Percentiles rank a stretch among this genome's conserved stretches.
Evolutionary conservation across 2,888 invertebrate genomes (phyloP).

Genomic region (Vannuccia rotundouncinata): DNA sequence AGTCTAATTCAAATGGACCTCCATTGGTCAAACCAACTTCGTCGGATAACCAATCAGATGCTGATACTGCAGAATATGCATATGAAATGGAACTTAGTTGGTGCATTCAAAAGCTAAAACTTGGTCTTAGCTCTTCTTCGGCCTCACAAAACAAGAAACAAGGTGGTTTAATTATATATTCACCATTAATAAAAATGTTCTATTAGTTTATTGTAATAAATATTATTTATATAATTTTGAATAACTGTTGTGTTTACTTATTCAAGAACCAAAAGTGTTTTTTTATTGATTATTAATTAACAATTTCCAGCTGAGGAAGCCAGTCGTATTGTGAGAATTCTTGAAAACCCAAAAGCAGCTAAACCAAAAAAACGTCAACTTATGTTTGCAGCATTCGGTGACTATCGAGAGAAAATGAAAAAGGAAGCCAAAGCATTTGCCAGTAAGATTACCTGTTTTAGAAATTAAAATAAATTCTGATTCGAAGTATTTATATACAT

Average conservation of each 20-base stretch:
- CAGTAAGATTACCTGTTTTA: neutral
- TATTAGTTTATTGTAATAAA: neutral
- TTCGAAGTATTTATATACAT: neutral
- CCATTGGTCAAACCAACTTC: neutral
- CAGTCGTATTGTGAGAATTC: neutral
- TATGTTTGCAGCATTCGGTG: neutral
- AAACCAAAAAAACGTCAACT: neutral
- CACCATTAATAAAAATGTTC: neutral
- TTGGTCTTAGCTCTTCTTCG: neutral
- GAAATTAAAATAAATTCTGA: neutral
- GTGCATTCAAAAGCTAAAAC: conserved; percentile 16
- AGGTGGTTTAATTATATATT: too few species aligned
- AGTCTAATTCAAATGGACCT: neutral
- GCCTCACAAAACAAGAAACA: neutral
- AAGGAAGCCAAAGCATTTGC: neutral
- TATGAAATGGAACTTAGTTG: conserved; percentile 13
- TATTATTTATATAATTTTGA: neutral
- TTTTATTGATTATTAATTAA: too few species aligned
- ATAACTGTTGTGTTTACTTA: too few species aligned
- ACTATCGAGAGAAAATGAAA: conserved; percentile 17
- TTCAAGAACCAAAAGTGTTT: too few species aligned
- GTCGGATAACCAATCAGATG: neutral
- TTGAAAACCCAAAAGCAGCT: neutral
- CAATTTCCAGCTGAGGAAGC: conserved; percentile 11
- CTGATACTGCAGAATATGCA: neutral